Evolutionary conservation across 2,113 vertebrate genomes (phyloP), one percentile per base, ranked within the genome.

Genomic region (Xenus cinereus): DNA sequence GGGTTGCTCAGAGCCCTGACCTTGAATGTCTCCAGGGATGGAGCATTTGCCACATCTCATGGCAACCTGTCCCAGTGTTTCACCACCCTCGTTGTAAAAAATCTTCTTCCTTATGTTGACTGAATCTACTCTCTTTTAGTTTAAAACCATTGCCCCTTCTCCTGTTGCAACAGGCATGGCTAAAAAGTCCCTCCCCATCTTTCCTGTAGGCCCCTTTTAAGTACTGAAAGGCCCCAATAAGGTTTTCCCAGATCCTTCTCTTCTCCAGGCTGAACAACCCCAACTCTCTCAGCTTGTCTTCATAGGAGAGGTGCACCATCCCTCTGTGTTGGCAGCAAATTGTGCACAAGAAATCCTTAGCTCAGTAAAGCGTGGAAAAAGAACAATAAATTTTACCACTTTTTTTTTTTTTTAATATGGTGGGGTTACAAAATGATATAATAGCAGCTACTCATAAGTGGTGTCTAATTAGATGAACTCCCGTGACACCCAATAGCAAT

Each of bases 381-480:
- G 10, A 75, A 26, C 18, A 72, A 30, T 64, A 84, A 4, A 43
- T 86, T 69, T 82, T 76, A 64, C 37, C 15, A 23, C 27, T 0
- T 53, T 43, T 43, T 43, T 41, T 79, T 30, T 66, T 35, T 62
- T 50, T 51, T 19, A 71, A 10, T 27, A 14, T 22, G 7, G 12
- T 84, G 41, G 10, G 11, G 57, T 96, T 87, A 33, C 43, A 84
- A 84, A 89, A 63, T 43, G 18, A 2, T 66, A 28, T 84, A 79
- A 64, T 87, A 75, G 63, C 74, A 53, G 19, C 37, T 76, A n/a
- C 54, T 82, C 17, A 3, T n/a, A 74, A 80, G 32, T 54, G 32
- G 5, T 83, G n/a, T 69, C 62, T 92, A 89, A 89, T 85, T 68
- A 92, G 72, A 43, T 90, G 48, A 92, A 86, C 33, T 68, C 78